A percentile compares a stretch with the other conserved stretches of the same genome.
These are phyloP conservation scores for Istiophorus platypterus DNA, from an alignment of 2,113 vertebrate species.

Conservation along the genomic window DNA sequence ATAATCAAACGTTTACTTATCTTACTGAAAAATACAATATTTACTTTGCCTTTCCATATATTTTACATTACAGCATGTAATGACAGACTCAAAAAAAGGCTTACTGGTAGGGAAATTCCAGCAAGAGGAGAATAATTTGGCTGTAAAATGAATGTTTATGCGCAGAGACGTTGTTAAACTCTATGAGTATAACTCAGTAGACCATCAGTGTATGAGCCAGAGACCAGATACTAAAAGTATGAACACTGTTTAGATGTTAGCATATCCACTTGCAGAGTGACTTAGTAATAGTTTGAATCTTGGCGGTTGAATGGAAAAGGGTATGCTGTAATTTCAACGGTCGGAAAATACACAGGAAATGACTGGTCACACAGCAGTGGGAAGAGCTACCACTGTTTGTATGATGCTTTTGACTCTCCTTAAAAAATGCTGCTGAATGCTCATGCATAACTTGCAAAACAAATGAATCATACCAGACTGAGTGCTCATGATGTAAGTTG, in stretches of 20 bases:
- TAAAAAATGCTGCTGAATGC: slow-evolving; percentile 25
- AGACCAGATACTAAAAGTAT: not conserved
- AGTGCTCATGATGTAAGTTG: not conserved
- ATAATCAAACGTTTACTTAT: not conserved
- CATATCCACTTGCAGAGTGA: slow-evolving; percentile 11
- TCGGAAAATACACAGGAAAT: slow-evolving; percentile 67
- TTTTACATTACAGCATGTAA: slow-evolving; percentile 22
- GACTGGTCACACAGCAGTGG: slow-evolving; percentile 52
- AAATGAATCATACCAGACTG: slow-evolving; percentile 61
- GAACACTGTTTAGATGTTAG: slow-evolving; percentile 33
- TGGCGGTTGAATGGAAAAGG: not conserved
- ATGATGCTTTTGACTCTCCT: slow-evolving; percentile 21
- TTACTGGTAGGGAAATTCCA: slow-evolving; percentile 58
- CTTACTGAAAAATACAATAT: slow-evolving; percentile 3
- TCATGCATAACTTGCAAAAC: slow-evolving; percentile 34
- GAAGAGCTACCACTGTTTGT: slow-evolving; percentile 38
- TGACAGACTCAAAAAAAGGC: slow-evolving; percentile 32
- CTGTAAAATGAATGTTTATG: slow-evolving; percentile 36
- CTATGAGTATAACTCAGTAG: slow-evolving; percentile 42
- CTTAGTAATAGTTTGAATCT: slow-evolving; percentile 12
- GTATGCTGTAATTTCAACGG: not conserved
- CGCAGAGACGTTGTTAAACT: slow-evolving; percentile 29
- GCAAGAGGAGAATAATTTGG: slow-evolving; percentile 14
- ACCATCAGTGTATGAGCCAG: slow-evolving; percentile 25
- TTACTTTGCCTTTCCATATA: slow-evolving; percentile 16